phyloP scores from a whole-genome alignment of 2,888 invertebrate genomes.

The Temnothorax ravouxi region DNA sequence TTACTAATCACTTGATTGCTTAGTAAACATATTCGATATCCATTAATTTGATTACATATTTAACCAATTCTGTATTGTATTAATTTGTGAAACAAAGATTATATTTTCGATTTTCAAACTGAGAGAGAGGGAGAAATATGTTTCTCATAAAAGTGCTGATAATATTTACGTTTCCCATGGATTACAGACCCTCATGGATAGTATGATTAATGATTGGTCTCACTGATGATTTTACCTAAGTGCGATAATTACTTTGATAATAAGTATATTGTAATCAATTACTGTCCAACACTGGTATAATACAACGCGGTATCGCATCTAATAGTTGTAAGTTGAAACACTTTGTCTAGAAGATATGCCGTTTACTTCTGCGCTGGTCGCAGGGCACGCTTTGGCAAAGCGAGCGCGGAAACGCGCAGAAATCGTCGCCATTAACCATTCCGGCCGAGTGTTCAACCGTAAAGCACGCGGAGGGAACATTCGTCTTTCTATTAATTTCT shows the following conservation, averaged over 20 bases:
- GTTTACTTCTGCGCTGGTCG: conserved; percentile 32
- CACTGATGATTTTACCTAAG: neutral
- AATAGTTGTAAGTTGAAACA: neutral
- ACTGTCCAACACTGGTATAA: neutral
- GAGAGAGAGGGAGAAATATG: neutral
- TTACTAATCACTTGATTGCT: conserved; percentile 45
- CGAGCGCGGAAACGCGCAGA: conserved; percentile 53
- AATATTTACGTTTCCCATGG: neutral
- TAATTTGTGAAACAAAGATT: conserved; percentile 25
- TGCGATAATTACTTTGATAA: neutral
- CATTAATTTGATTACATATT: conserved; percentile 34
- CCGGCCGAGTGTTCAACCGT: conserved; percentile 56
- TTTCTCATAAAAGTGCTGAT: neutral
- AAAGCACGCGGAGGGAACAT: conserved; percentile 60
- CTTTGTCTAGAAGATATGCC: conserved; percentile 19
- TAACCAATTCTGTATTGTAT: conserved; percentile 26
- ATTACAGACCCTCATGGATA: too few species aligned
- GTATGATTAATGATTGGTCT: neutral
- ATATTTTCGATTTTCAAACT: conserved; percentile 18
- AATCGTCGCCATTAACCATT: conserved; percentile 57
- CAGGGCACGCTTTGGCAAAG: conserved; percentile 28
- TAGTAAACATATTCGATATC: conserved; percentile 21
- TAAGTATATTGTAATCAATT: neutral
- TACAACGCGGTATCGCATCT: neutral
- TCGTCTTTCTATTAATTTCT: conserved; percentile 78